Evolutionary conservation across 2,797 vertebrate species (phyloP), one percentile per base, ranked within the genome.

Genomic region (Dromococcyx pavoninus): DNA sequence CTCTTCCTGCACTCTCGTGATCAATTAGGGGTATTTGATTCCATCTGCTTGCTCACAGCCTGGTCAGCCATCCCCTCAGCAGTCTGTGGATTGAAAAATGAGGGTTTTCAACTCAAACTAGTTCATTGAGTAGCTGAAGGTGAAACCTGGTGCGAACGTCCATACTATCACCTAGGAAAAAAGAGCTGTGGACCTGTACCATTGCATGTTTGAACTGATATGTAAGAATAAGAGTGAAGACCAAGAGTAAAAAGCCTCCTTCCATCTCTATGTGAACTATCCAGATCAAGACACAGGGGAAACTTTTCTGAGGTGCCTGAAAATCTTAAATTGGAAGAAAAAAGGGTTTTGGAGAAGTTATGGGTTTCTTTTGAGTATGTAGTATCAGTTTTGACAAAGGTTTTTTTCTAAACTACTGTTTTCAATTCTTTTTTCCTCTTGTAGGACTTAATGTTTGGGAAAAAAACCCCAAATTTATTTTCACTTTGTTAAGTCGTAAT

Each of bases 1-100:
- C 8, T 16, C 17, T 8, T 75, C 39, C 41, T 65, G 73, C 35
- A 35, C 8, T 48, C 5, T 2, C 22, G 57, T 15, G 67, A 65
- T 7, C 7, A 13, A 3, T 70, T 48, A 24, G 0, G 0, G 10
- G 17, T 28, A 17, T 48, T 80, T 88, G 66, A 69, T 33, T 78
- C 23, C 73, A 88, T 19, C 54, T 94, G 70, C 61, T 81, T 72
- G 46, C 30, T 72, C 56, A 22, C 32, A 67, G 28, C 13, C 10
- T 1, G 2, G 6, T 56, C 53, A 90, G 56, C 17, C 35, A 35
- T 23, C 22, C 81, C 19, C 48, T 67, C 44, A 44, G 24, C 13
- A 43, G 8, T 13, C 33, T 6, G 4, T 25, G 60, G n/a, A 56
- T 15, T 60, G 62, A 61, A 86, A 86, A 88, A 77, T 21, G 1